These are phyloP conservation scores for Petrocephalus schoutedeni DNA, from an alignment of 2,797 vertebrate genomes.

Conservation along the genomic window DNA sequence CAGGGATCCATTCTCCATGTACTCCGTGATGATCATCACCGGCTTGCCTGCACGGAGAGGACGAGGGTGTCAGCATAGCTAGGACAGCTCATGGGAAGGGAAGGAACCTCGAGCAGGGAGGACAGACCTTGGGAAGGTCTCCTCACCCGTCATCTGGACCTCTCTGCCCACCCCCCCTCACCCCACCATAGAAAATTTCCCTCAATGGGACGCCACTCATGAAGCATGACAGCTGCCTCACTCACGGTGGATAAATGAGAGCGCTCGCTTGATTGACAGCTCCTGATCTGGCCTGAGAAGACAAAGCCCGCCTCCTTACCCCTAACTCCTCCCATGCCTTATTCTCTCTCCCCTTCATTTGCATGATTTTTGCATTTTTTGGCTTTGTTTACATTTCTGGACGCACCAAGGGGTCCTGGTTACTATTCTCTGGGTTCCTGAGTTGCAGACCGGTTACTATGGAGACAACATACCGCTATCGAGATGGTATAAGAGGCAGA, in stretches of 20 bases:
- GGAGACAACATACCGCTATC: conserved; percentile 31
- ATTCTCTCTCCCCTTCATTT: conserved; percentile 46
- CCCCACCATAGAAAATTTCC: not conserved
- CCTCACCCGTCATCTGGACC: not conserved
- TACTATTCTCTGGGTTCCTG: conserved; percentile 40
- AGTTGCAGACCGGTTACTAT: conserved; percentile 36
- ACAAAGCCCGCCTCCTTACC: conserved; percentile 15
- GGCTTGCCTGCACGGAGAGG: conserved; percentile 72
- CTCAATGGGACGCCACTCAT: conserved; percentile 1
- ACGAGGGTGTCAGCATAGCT: not conserved
- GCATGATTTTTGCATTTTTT: conserved; percentile 42
- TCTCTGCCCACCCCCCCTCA: not conserved
- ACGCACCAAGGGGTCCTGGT: conserved; percentile 54
- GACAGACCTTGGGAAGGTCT: not conserved
- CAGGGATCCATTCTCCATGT: conserved; percentile 84
- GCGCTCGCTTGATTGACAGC: conserved; percentile 39
- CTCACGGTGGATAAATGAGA: not conserved
- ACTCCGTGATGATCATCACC: conserved; percentile 85
- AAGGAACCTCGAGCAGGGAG: not conserved
- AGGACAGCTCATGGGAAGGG: not conserved
- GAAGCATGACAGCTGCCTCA: not conserved
- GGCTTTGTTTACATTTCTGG: conserved; percentile 48
- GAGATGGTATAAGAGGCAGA: conserved; percentile 27
- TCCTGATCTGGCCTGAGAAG: conserved; percentile 43
- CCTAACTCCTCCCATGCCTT: conserved; percentile 29